Evolutionary conservation across 2,888 invertebrate genomes (phyloP), one percentile per base, ranked within the genome.

Genomic region (Tipula helvola): DNA sequence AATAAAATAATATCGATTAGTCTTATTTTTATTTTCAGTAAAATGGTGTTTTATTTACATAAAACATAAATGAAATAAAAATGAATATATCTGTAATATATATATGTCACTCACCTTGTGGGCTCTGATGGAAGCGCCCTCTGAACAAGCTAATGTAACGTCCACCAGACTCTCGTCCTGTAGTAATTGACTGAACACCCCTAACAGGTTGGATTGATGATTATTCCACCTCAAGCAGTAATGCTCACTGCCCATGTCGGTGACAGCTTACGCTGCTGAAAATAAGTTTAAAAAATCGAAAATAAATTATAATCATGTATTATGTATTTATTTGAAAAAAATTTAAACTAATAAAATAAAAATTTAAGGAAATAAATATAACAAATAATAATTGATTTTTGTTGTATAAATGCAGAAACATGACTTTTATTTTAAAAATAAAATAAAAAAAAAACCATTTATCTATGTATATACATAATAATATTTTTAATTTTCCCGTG

Each of bases 191-290:
- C 97, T 97, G 95, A 97, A 97, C 93, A 97, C 97, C 93, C 97
- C 97, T 94, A 97, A 95, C 95, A 97, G 95, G 95, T 97, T 97
- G 95, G 96, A 97, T 95, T 97, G 97, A 96, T 97, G 97, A 96
- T 97, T 97, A 95, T 97, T 97, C 97, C 97, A 97, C 96, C 97
- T 97, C 95, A 97, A 96, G 95, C 97, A 97, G 95, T 97, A 97
- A 94, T 97, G 97, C 96, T 97, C 97, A 97, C 97, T 97, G 96
- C 97, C 97, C 96, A 97, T 96, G 96, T 96, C 96, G 96, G 95
- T 95, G 95, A 95, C 95, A 95, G 95, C 95, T 95, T 95, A 94
- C 96, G 95, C 96, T 95, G 93, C 92, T 92, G 90, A 88, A 90
- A 89, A 87, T 83, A 89, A 42, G 88, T 87, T 87, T 13, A 36